These are phyloP conservation scores for Nasua narica DNA, from an alignment of 2,797 vertebrate species.

Conservation along the genomic window DNA sequence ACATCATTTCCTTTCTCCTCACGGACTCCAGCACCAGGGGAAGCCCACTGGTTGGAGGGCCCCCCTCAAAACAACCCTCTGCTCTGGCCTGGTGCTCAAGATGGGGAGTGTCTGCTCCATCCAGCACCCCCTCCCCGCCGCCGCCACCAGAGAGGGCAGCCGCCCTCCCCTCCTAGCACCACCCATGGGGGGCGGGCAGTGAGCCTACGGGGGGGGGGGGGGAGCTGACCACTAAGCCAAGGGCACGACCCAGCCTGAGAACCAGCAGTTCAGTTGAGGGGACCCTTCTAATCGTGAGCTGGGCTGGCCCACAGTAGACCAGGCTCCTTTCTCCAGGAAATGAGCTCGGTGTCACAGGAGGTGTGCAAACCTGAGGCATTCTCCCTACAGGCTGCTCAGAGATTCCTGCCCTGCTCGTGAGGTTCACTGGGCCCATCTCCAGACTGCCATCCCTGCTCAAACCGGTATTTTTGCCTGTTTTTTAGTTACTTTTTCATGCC, in stretches of 20 bases:
- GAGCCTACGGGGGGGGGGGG: too few species aligned
- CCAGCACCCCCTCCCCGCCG: fast-evolving
- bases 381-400: background rate
- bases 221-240: background rate
- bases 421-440: background rate
- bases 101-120: fast-evolving
- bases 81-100: background rate
- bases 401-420: background rate
- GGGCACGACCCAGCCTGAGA: background rate
- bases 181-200: background rate
- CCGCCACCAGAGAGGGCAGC: background rate
- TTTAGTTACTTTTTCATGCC: background rate
- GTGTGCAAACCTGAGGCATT: background rate
- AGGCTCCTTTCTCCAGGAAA: background rate
- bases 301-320: background rate
- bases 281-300: background rate
- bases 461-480: background rate
- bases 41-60: background rate
- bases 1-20: conserved; percentile 54
- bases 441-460: background rate
- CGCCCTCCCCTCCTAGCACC: background rate
- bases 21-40: background rate
- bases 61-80: background rate
- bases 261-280: fast-evolving
- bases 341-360: background rate